Base-by-base conservation (phyloP, 2,888 invertebrate species). In the Andrena bucephala region DNA sequence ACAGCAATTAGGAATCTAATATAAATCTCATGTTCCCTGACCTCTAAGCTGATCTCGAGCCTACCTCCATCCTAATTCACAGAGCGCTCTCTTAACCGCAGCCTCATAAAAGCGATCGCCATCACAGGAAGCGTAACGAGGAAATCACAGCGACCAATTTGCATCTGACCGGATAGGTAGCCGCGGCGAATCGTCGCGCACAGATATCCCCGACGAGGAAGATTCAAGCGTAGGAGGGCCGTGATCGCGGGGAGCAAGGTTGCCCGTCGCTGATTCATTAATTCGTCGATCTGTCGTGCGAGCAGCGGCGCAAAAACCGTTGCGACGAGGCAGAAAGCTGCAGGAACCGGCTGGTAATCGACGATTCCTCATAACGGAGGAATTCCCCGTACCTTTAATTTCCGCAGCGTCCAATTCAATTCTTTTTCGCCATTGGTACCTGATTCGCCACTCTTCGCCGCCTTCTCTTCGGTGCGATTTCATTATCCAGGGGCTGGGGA, bases 211-310 rank as follows among this genome's bases (percentile, higher is more conserved):
- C 1, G 42, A 20, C 42, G 57, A 7, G 42, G 29, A 57, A 59
- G 33, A 67, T 36, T 67, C 42, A 24, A 48, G 62, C 73, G 71
- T 77, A 77, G 77, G 66, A 68, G 50, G 76, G 5, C 7, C 20
- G 65, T 63, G 20, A 48, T 20, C 48, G 42, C 16, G 42, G 24
- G 42, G 36, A 57, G 66, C 69, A 81, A 82, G 81, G 76, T 68
- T 81, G 76, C 29, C 57, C 20, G 81, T 73, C 42, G 77, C 62
- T 77, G 81, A 83, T 83, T 69, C 83, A 81, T 81, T 83, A 81
- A 81, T 83, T 81, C 60, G 67, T 67, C 82, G 62, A 31, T 16
- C 42, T 72, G 82, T 57, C 67, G 60, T 27, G 1, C 29, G 67
- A 67, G 70, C 70, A 70, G 67, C 48, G 42, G 29, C 33, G 59